phyloP scores from a whole-genome alignment of 2,113 vertebrate species.

The Connochaetes taurinus region DNA sequence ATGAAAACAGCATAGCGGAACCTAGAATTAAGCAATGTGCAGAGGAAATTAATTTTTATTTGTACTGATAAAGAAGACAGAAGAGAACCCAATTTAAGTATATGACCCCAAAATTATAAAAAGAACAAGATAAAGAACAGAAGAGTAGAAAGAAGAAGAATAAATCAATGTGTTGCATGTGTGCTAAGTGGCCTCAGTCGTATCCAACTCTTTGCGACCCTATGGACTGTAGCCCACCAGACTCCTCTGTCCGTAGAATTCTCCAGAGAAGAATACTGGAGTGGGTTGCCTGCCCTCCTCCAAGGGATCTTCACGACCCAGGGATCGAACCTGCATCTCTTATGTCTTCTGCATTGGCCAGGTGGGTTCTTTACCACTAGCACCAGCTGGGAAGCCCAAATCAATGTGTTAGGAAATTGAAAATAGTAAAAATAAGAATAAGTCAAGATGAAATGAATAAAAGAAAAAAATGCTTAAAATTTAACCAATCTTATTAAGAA shows the following conservation, averaged over 20 bases:
- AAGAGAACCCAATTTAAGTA: background rate
- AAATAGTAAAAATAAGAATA: background rate
- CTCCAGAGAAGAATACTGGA: background rate
- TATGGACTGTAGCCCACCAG: background rate
- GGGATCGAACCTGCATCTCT: background rate
- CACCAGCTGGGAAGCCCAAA: background rate
- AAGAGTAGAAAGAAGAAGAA: background rate
- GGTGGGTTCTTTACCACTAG: background rate
- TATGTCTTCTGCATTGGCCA: background rate
- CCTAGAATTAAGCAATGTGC: background rate
- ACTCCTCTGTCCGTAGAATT: background rate
- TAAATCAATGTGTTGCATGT: background rate
- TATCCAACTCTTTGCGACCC: background rate
- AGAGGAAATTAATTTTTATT: conserved; percentile 12
- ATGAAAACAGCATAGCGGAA: background rate
- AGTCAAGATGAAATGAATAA: background rate
- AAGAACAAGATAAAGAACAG: background rate
- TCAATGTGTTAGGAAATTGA: background rate
- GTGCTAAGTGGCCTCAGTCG: background rate
- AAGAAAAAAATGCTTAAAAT: background rate
- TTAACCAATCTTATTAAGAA: background rate
- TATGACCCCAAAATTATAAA: background rate
- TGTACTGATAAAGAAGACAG: background rate
- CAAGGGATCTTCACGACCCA: background rate
- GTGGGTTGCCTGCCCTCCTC: background rate